These are phyloP conservation scores for Chionis minor DNA, from an alignment of 2,113 vertebrate species.

Conservation along the genomic window DNA sequence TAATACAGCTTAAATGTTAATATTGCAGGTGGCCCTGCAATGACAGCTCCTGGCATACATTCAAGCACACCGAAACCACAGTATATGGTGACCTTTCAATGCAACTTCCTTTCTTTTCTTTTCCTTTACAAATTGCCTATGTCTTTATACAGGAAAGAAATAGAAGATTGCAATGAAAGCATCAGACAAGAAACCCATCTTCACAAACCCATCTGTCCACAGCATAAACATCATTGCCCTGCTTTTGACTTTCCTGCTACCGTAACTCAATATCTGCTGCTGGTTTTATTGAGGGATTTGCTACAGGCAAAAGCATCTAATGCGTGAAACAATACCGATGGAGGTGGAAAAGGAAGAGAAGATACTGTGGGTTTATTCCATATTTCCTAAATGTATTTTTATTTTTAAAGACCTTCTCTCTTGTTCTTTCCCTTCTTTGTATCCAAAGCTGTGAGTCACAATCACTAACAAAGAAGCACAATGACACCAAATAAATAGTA, in stretches of 20 bases:
- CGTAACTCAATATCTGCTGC: background rate
- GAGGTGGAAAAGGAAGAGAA: background rate
- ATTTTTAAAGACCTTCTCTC: background rate
- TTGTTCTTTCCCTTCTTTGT: background rate
- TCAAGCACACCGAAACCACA: background rate
- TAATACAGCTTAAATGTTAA: background rate
- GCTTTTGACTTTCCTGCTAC: background rate
- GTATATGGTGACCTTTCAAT: background rate
- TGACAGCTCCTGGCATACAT: background rate
- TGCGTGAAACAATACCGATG: background rate
- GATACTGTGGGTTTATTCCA: background rate
- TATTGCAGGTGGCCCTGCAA: background rate
- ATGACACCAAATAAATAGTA: background rate
- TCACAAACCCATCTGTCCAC: background rate
- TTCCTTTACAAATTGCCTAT: background rate
- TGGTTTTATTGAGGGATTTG: background rate
- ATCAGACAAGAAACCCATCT: background rate
- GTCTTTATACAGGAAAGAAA: conserved; percentile 17
- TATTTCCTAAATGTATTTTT: background rate
- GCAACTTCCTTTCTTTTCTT: background rate
- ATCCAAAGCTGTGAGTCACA: background rate
- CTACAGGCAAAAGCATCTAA: background rate
- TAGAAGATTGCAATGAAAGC: background rate
- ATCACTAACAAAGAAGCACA: background rate
- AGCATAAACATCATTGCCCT: background rate